Conservation (phyloP, 2,888 invertebrate genomes). For the Onchidella celtica region DNA sequence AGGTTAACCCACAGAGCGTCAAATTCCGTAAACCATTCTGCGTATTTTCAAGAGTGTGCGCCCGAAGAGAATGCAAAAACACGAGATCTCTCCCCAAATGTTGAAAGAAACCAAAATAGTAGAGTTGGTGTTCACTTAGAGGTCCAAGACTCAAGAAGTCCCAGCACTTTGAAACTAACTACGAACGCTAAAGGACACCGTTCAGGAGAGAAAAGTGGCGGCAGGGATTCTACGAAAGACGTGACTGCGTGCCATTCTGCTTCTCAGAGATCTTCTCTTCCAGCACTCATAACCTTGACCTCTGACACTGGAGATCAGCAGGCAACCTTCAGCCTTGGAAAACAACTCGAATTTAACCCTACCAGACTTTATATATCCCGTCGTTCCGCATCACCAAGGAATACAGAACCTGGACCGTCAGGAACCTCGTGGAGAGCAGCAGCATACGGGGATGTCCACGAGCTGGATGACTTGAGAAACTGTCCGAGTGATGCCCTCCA, state of each 20-base stretch:
- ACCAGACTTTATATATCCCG: neutral
- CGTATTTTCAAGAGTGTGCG: no score
- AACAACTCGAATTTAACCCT: neutral
- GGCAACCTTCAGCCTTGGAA: neutral
- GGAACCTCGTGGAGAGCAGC: neutral
- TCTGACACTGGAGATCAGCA: neutral
- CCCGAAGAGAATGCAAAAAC: no score
- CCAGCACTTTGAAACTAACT: no score
- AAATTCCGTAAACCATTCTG: neutral
- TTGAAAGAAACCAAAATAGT: no score
- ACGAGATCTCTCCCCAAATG: no score
- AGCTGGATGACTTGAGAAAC: neutral
- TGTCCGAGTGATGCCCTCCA: neutral
- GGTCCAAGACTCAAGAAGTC: neutral
- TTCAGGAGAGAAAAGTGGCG: no score
- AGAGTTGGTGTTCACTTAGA: neutral
- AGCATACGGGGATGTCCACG: neutral
- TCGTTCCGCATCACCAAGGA: neutral
- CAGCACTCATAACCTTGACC: slow-evolving; percentile 12
- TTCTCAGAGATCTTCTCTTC: neutral
- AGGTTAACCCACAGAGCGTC: neutral
- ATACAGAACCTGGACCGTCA: neutral
- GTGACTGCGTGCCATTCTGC: neutral
- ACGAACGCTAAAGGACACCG: no score
- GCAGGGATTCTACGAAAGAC: no score